These are phyloP conservation scores for Pangasius sanitwongsei DNA, from an alignment of 2,797 vertebrate genomes.

Conservation along the genomic window DNA sequence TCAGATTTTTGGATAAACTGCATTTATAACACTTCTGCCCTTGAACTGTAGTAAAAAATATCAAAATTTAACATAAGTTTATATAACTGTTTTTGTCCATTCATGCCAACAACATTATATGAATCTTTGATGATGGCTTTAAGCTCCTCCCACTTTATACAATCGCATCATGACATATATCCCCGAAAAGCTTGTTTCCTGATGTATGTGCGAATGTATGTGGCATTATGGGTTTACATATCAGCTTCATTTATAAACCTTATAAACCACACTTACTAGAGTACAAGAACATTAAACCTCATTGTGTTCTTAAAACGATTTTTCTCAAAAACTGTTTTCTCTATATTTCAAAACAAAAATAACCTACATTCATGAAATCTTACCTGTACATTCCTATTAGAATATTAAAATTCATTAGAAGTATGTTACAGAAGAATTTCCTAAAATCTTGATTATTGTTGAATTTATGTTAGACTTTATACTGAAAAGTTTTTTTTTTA, in stretches of 20 bases:
- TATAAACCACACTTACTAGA: background rate
- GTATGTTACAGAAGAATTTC: background rate
- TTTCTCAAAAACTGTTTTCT: background rate
- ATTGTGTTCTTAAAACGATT: too few relatives aligned
- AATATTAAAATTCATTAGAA: background rate
- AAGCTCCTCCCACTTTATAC: background rate
- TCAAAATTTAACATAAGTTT: background rate
- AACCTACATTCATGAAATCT: background rate
- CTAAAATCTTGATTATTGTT: background rate
- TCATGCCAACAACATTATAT: background rate
- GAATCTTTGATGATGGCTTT: background rate
- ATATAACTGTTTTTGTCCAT: background rate
- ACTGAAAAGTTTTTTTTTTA: background rate
- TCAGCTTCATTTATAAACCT: background rate
- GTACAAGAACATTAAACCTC: background rate
- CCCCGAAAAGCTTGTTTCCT: background rate
- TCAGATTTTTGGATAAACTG: background rate
- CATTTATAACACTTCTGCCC: background rate
- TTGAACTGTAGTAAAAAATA: background rate
- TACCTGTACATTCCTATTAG: background rate
- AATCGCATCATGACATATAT: background rate
- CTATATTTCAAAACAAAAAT: background rate
- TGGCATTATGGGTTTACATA: background rate
- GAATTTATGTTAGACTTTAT: background rate
- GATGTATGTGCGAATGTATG: background rate